Conservation (phyloP, 2,888 invertebrate species). For the Epinotia ramella region DNA sequence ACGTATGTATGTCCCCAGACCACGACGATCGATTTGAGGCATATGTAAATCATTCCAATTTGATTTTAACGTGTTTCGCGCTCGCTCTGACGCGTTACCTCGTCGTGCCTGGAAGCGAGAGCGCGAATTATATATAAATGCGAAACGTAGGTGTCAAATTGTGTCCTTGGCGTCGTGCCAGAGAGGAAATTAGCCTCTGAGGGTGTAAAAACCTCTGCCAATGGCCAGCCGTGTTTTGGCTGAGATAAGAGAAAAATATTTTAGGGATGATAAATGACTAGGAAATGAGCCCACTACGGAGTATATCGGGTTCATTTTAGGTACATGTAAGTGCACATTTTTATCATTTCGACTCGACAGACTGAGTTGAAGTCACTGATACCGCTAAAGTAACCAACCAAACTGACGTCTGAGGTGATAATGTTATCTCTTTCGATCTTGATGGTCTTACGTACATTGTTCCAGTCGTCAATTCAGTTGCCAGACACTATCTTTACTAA, state of each 20-base stretch:
- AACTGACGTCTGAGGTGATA: too few species aligned
- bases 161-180: slow-evolving; percentile 21
- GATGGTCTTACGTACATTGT: too few species aligned
- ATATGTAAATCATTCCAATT: neutral
- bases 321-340: slow-evolving; percentile 6
- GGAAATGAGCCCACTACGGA: slow-evolving; percentile 23
- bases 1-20: slow-evolving; percentile 6
- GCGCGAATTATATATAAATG: neutral
- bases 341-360: neutral
- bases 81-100: neutral
- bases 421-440: too few species aligned
- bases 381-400: too few species aligned
- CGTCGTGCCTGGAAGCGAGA: neutral
- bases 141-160: neutral
- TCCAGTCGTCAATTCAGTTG: too few species aligned
- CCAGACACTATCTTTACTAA: too few species aligned
- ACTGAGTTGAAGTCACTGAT: neutral
- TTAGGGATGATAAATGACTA: slow-evolving; percentile 22
- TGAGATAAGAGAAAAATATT: slow-evolving; percentile 24
- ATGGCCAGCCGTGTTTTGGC: slow-evolving; percentile 33
- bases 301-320: neutral
- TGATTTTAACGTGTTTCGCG: slow-evolving; percentile 1
- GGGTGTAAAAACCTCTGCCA: slow-evolving; percentile 37
- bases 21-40: neutral
- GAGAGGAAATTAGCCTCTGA: slow-evolving; percentile 23